These are phyloP conservation scores for Rutilus rutilus DNA, from an alignment of 2,113 vertebrate species.

Conservation along the genomic window DNA sequence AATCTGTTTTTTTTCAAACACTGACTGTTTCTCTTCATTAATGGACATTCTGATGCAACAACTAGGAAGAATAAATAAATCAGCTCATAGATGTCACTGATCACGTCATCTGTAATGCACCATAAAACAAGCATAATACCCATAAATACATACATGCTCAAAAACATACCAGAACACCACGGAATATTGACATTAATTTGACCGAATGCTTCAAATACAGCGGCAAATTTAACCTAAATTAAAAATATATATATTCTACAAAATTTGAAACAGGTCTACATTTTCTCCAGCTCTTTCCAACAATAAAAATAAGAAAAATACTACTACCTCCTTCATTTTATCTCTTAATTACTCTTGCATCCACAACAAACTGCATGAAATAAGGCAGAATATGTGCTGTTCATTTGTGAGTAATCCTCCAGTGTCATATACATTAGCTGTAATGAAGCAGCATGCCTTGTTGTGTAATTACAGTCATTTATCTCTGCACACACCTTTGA, in stretches of 20 bases:
- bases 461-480: constrained; percentile 71
- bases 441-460: constrained; percentile 68
- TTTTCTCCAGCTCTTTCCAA: background rate
- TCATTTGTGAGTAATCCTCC: constrained; percentile 65
- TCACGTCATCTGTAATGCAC: background rate
- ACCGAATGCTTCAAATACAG: background rate
- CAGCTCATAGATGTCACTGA: background rate
- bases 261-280: background rate
- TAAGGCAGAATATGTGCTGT: constrained; percentile 63
- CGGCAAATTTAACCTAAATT: too few relatives aligned
- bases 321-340: background rate
- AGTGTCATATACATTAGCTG: constrained; percentile 55
- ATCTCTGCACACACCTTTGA: constrained; percentile 52
- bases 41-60: background rate
- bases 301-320: background rate
- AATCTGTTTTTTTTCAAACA: background rate
- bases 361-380: background rate
- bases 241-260: too few relatives aligned
- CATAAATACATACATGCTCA: background rate
- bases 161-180: background rate
- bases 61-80: background rate
- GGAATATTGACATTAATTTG: background rate
- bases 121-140: background rate
- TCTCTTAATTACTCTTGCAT: constrained; percentile 16
- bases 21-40: background rate